Conservation (phyloP, 2,888 invertebrate species). For the Cephus pulcher region DNA sequence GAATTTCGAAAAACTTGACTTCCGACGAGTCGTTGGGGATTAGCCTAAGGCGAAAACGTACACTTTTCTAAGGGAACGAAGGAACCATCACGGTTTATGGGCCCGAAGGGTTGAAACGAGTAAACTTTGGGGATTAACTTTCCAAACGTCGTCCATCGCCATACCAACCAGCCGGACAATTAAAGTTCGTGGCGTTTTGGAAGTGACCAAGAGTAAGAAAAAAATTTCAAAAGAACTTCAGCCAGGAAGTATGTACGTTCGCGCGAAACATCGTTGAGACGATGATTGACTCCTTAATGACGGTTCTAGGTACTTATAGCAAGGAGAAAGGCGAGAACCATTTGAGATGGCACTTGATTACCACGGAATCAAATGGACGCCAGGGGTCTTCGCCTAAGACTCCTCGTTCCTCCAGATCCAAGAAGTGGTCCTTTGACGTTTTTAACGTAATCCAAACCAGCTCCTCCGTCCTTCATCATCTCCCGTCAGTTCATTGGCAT, state of each 20-base stretch:
- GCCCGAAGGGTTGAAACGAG: slow-evolving; percentile 3
- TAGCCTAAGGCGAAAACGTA: slow-evolving; percentile 1
- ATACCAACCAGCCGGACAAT: background rate
- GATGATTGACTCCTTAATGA: background rate
- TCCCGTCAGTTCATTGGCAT: slow-evolving; percentile 54
- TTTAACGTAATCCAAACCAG: background rate
- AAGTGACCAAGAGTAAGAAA: background rate
- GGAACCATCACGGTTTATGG: background rate
- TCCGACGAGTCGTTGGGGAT: slow-evolving; percentile 11
- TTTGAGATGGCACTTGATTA: background rate
- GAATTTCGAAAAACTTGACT: slow-evolving; percentile 29
- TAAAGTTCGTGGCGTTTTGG: background rate
- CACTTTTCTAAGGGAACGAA: background rate
- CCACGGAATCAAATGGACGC: background rate
- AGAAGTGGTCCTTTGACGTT: background rate
- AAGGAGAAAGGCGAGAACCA: background rate
- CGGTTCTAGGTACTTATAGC: background rate
- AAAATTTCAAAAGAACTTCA: background rate
- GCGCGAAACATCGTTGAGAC: background rate
- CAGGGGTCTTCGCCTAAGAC: too few species aligned
- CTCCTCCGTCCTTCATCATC: slow-evolving; percentile 38
- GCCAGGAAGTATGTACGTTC: background rate
- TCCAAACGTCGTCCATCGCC: background rate
- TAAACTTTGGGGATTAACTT: background rate
- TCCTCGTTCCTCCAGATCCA: too few species aligned